Percentiles rank a stretch among this genome's conserved stretches.
phyloP scores from a whole-genome alignment of 2,888 invertebrate species.

The Lochmaea capreae region DNA sequence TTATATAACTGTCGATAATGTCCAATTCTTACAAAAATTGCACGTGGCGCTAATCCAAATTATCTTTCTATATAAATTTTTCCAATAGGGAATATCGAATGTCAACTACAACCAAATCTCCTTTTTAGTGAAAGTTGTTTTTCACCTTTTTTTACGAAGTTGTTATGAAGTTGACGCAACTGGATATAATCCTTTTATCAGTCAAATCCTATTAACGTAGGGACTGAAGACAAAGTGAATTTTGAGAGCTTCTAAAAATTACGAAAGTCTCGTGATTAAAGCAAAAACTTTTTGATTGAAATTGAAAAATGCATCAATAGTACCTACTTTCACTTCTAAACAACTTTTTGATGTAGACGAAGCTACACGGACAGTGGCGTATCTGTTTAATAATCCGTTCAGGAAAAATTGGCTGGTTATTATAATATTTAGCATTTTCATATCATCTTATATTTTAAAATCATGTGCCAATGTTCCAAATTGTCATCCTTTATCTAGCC shows the following conservation, averaged over 20 bases:
- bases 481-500: too few relatives aligned
- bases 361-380: not conserved
- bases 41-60: too few relatives aligned
- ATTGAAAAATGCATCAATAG: slow-evolving; percentile 50
- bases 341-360: slow-evolving; percentile 17
- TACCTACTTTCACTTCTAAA: slow-evolving; percentile 1
- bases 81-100: too few relatives aligned
- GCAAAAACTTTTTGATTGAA: slow-evolving; percentile 57
- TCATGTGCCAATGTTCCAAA: too few relatives aligned
- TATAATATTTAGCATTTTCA: too few relatives aligned
- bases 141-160: slow-evolving; percentile 23
- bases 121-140: slow-evolving; percentile 44
- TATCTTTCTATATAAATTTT: too few relatives aligned
- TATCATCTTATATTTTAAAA: too few relatives aligned
- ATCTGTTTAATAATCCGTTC: not conserved
- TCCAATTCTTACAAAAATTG: too few relatives aligned
- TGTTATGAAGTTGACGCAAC: slow-evolving; percentile 49
- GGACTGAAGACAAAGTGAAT: slow-evolving; percentile 55
- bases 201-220: slow-evolving; percentile 52
- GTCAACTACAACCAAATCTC: too few relatives aligned
- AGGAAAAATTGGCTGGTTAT: too few relatives aligned
- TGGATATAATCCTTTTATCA: slow-evolving; percentile 54
- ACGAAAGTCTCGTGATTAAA: slow-evolving; percentile 55
- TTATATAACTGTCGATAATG: too few relatives aligned
- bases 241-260: slow-evolving; percentile 58